Evolutionary conservation across 1,140 invertebrate species (phyloP).

Genomic region (Probaryconus sp.): DNA sequence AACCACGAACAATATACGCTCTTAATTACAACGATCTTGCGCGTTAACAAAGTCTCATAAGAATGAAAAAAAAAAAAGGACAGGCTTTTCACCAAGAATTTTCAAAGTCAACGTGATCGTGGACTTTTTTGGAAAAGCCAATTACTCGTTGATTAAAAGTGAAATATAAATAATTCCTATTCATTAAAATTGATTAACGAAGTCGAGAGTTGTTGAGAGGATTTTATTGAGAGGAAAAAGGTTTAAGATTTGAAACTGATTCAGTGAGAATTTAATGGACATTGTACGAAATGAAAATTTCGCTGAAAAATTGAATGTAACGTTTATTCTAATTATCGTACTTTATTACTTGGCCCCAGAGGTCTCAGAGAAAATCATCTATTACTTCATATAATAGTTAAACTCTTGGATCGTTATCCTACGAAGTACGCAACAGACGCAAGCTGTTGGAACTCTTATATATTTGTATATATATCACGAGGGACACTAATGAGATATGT

Average conservation of each 20-base stretch:
- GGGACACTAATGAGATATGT: slow-evolving; percentile 52
- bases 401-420: slow-evolving; percentile 49
- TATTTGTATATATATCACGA: slow-evolving; percentile 31
- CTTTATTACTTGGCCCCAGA: slow-evolving; percentile 29
- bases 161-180: slow-evolving; percentile 23
- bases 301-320: too few species aligned
- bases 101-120: slow-evolving; percentile 18
- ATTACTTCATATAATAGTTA: slow-evolving; percentile 58
- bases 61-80: slow-evolving; percentile 24
- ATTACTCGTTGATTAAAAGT: slow-evolving; percentile 27
- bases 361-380: slow-evolving; percentile 46
- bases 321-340: slow-evolving; percentile 45
- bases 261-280: too few species aligned
- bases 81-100: slow-evolving; percentile 15
- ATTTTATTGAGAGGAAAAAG: too few species aligned
- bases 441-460: slow-evolving; percentile 45
- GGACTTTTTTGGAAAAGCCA: slow-evolving; percentile 6
- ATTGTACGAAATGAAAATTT: too few species aligned
- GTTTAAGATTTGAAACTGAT: too few species aligned
- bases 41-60: slow-evolving; percentile 68
- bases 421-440: slow-evolving; percentile 44
- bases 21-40: slow-evolving; percentile 76
- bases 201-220: slow-evolving; percentile 23
- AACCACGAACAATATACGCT: slow-evolving; percentile 69
- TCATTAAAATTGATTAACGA: neutral